Evolutionary conservation across 2,113 vertebrate species (phyloP), one percentile per base, ranked within the genome.

Genomic region (Syrmaticus mikado): DNA sequence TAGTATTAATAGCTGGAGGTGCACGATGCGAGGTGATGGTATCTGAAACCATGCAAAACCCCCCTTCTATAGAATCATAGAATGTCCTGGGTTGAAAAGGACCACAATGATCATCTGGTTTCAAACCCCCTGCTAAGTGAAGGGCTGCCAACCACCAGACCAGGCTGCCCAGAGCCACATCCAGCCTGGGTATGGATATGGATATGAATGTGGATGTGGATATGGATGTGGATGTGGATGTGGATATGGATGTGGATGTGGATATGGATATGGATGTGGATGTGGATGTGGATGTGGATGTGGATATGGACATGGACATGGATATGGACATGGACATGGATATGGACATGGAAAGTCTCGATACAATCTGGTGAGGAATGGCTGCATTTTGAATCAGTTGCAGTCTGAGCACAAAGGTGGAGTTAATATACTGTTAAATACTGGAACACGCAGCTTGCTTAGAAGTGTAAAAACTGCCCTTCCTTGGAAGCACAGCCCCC

Each of bases 331-430:
- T 7, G 60, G 87, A 53, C 8, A 46, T 13, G 45, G 45, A 45
- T 45, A 46, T 10, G 20, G 20, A 64, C 36, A 61, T 7, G 60
- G 87, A 53, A 91, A 83, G 41, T 4, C 60, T 52, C 0, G 50
- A 92, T 92, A 76, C 75, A 76, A 93, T 74, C 90, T 80, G 41
- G 72, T 91, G 89, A 94, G 62, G 73, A 92, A 91, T 43, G 13
- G 15, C 27, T 6, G 53, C 30, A 40, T 46, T 87, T 72, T 72
- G 86, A 66, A 90, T 81, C 89, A 76, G 71, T 65, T 21, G 5
- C 77, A n/a, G 72, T 60, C 77, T 52, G 87, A 89, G 80, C 70
- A 83, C 20, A 27, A 78, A 70, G 65, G 61, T 5, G 4, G 55
- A 7, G 4, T 48, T 18, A 40, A 86, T 36, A 45, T 32, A 48